Evolutionary conservation across 2,888 invertebrate genomes (phyloP), one percentile per base, ranked within the genome.

Genomic region (Caenorhabditis uteleia): DNA sequence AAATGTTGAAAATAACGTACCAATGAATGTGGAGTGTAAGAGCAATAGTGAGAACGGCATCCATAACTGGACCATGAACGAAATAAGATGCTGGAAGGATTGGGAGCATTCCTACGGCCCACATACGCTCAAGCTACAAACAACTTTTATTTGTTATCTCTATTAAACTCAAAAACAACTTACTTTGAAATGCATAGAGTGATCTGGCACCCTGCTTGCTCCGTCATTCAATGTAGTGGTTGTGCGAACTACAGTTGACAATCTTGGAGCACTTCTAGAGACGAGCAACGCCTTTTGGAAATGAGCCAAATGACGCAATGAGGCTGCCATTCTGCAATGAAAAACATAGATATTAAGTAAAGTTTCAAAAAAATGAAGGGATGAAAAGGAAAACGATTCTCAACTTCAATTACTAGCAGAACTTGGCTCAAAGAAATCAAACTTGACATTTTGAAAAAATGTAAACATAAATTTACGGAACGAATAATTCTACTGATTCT

Each of bases 11-110:
- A 42, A 38, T 43, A 21, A 68, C 83, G 62, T 69, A 86, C 86
- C 85, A 86, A 77, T 85, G 85, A 27, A 83, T 83, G 77, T 86
- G 85, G 27, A 85, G 79, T 53, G 84, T 83, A 18, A 86, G 78
- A 23, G 84, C 83, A 29, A 84, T 77, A 12, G 84, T 79, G 23
- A 86, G 74, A 29, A 83, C 69, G 46, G 79, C 83, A 66, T 86
- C 85, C 82, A 85, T 84, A 8, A 80, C 71, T 21, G 84, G 82
- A 33, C 82, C 82, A 65, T 85, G 85, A 49, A 83, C 65, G 66
- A 85, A 82, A 47, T 85, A 81, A 26, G 84, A 82, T 5, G 83
- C 80, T 8, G 86, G 86, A 73, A 86, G 82, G 29, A 85, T 74
- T 3, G 84, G 85, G 27, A 85, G 54, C 82, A 85, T 83, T 36